Base-by-base conservation (phyloP, 2,797 vertebrate species). In the Ctenochaetus hawaiiensis region DNA sequence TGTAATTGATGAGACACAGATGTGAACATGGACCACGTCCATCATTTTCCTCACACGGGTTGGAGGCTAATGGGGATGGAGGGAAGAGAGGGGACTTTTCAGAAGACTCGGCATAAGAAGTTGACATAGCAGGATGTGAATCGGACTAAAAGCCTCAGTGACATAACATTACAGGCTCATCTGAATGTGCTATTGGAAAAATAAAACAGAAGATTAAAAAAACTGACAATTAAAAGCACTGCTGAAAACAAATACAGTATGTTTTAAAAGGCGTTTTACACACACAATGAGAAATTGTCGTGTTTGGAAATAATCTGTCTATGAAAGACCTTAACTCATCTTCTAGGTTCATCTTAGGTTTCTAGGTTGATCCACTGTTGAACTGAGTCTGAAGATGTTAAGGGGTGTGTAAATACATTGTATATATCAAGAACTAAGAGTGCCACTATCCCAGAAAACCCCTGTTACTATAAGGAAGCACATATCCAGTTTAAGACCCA, bases 1-100 rank as follows among this genome's bases (percentile, higher is more conserved):
- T 98, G 90, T 98, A 97, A 94, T 88, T 96, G 94, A 99, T 98
- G 91, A 99, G 96, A 77, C 98, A 99, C 95, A 99, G 95, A 93
- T 99, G 98, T 18, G 98, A 99, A 85, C 98, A 99, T 2, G 97
- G 97, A 18, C 98, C 98, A 85, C 91, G 96, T 87, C 98, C 97
- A 9, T 94, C 92, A 74, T 98, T 98, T 68, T 92, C 95, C 72
- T 96, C 95, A 22, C 98, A 99, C 0, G 98, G 98, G 93, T 99
- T 99, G 37, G 96, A 92, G 76, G 96, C 98, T 99, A 90, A 81
- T 16, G 45, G 66, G 44, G 62, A 53, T 74, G 39, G 14, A 22
- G 16, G 16, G 44, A 53, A 47, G 22, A 44, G 30, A 23, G 44
- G 11, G 41, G 43, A 51, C 23, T 56, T 20, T 39, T 72, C 52